Base-by-base conservation (phyloP, 2,888 invertebrate genomes). In the Pseudococcus longispinus region DNA sequence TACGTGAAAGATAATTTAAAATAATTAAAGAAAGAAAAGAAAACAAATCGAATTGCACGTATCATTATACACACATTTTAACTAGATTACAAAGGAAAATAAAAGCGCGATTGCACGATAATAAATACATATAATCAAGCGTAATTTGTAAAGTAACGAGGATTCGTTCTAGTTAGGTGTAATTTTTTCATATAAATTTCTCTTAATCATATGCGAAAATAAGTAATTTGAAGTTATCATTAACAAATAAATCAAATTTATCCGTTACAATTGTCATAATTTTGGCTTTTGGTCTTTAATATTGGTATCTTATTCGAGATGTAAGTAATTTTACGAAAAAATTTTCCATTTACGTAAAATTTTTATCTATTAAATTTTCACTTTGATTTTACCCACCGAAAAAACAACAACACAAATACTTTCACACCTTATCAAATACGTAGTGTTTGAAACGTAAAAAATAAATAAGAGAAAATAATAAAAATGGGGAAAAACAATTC, bases 221-320 rank as follows among this genome's bases (percentile, higher is more conserved):
- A 32, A 8, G 74, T 74, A 11, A 80, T 80, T 80, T 37, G 20
- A 9, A 42, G 42, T 20, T 70, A 70, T 29, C 6, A 18, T n/a
- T 70, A 70, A 70, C 42, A 20, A 80, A 80, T 80, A 80, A 80
- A 80, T 80, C 20, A 15, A 80, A 80, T 80, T 80, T 80, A 80
- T 20, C 18, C 20, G 77, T 42, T 42, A 42, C 20, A 42, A 9
- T 32, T 32, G 29, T 74, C 32, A 42, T 42, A 20, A 80, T 80
- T 80, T 42, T 80, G 37, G 20, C 15, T 42, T 42, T 37, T 15
- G 29, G 20, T 42, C 26, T 37, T 74, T 32, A 74, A 74, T 18
- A 74, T 74, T 74, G 74, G 42, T 80, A 42, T 42, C 23, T 80
- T 42, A 42, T 80, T 80, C 13, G 15, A 80, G 29, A 37, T 37